Percentiles rank a stretch among this genome's conserved stretches.
phyloP scores from a whole-genome alignment of 2,113 vertebrate species.

The Crotalus horridus region DNA sequence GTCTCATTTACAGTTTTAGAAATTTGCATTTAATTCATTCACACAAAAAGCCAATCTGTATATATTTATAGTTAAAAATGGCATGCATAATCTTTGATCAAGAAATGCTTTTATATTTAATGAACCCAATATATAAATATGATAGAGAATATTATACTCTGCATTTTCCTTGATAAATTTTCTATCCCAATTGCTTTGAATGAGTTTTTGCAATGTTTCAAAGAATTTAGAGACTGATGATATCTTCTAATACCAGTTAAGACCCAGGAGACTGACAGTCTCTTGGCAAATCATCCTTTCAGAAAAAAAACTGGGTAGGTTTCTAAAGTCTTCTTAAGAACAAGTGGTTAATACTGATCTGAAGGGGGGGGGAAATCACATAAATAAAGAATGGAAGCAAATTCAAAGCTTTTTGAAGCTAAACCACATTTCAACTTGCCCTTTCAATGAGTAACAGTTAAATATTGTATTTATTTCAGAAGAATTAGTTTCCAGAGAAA shows the following conservation, averaged over 20 bases:
- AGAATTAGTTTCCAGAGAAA: neutral
- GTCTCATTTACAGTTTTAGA: neutral
- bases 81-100: neutral
- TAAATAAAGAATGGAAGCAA: neutral
- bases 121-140: neutral
- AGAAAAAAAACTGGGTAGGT: neutral
- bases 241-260: neutral
- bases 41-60: neutral
- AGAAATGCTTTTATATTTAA: neutral
- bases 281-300: neutral
- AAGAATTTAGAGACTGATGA: neutral
- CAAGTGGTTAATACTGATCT: neutral
- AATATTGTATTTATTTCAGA: neutral
- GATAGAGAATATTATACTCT: neutral
- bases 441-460: neutral
- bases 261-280: neutral
- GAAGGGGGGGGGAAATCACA: neutral
- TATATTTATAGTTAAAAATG: neutral
- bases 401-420: neutral
- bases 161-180: neutral
- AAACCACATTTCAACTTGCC: neutral
- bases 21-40: neutral
- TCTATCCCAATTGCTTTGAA: neutral
- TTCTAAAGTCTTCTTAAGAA: neutral
- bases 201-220: neutral